Conservation (phyloP, 2,888 invertebrate genomes). For the Bellardia bayeri region DNA sequence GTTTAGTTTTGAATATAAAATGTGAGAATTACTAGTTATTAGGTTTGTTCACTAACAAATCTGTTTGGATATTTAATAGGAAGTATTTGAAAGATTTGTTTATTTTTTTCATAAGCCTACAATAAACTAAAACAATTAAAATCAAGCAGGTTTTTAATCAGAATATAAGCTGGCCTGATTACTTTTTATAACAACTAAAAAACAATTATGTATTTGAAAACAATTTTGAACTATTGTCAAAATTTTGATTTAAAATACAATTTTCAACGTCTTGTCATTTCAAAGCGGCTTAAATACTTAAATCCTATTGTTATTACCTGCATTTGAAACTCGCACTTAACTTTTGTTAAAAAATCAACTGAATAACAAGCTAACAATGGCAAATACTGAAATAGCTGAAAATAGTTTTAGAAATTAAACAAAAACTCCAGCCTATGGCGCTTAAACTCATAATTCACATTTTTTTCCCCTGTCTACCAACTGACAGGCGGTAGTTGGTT, state of each 20-base stretch:
- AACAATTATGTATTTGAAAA: not conserved
- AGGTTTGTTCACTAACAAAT: not conserved
- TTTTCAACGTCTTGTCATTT: slow-evolving; percentile 64
- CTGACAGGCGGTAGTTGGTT: slow-evolving; percentile 64
- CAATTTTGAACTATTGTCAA: slow-evolving; percentile 17
- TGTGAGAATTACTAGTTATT: not conserved
- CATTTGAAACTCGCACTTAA: slow-evolving; percentile 14
- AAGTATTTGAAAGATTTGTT: too few relatives aligned
- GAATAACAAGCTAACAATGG: slow-evolving; percentile 32
- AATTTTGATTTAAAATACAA: slow-evolving; percentile 37
- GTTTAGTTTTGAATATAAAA: not conserved
- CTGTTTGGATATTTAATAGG: too few relatives aligned
- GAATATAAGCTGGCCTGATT: not conserved
- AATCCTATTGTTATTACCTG: slow-evolving; percentile 38
- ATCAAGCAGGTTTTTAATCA: not conserved
- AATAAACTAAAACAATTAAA: not conserved
- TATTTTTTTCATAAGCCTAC: not conserved
- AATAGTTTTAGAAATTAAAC: slow-evolving; percentile 23
- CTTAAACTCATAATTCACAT: slow-evolving; percentile 68
- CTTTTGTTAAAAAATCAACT: slow-evolving; percentile 17
- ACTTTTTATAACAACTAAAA: not conserved
- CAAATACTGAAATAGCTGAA: slow-evolving; percentile 7
- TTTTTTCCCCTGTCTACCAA: slow-evolving; percentile 35
- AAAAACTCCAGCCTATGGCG: slow-evolving; percentile 60
- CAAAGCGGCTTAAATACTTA: slow-evolving; percentile 45